phyloP scores from a whole-genome alignment of 2,888 invertebrate species.

The Tortrix viridana region DNA sequence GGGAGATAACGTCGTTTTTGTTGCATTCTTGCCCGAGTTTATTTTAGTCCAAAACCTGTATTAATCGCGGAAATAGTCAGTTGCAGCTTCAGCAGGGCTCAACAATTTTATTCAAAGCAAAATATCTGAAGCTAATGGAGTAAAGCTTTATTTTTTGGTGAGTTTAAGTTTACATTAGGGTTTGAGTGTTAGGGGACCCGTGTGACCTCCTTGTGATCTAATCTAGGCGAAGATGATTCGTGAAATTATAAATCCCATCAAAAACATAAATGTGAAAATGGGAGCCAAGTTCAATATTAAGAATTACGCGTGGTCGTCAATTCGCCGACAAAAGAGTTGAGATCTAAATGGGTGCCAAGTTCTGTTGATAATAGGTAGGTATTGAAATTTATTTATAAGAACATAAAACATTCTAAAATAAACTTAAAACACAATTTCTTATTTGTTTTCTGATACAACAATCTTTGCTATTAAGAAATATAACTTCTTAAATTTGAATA shows the following conservation, averaged over 20 bases:
- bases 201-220: constrained; percentile 13
- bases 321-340: no score
- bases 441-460: no score
- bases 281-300: no score
- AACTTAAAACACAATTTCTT: no score
- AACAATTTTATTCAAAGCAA: not conserved
- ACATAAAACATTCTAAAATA: no score
- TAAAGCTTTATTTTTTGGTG: constrained; percentile 15
- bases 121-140: constrained; percentile 1
- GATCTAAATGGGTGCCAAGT: no score
- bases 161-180: constrained; percentile 7
- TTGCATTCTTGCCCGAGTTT: not conserved
- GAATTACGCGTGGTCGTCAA: no score
- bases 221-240: not conserved
- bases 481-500: no score
- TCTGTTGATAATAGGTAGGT: no score
- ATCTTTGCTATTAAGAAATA: no score
- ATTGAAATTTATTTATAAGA: no score
- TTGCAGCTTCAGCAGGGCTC: not conserved
- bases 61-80: not conserved
- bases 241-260: constrained; percentile 2
- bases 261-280: no score
- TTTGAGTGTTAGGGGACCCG: constrained; percentile 5
- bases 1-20: not conserved
- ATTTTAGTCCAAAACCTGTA: not conserved